Base-by-base conservation (phyloP, 2,113 vertebrate genomes). In the Tricholaema leucomelas region DNA sequence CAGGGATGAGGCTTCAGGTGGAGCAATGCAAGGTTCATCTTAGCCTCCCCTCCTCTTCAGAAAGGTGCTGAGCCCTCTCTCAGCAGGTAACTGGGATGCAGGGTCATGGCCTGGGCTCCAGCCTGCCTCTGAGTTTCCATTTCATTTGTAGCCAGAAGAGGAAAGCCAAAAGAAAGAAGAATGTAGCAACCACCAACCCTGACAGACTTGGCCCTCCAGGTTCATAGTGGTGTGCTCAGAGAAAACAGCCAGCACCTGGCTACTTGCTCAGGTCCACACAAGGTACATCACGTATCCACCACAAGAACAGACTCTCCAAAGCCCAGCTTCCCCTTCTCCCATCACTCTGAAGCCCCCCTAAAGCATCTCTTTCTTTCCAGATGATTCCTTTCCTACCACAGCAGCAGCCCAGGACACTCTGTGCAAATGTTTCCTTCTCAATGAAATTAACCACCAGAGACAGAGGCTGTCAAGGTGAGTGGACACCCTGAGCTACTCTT, bases 241-340 rank as follows among this genome's bases (percentile, higher is more conserved):
- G 52, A 12, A 38, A 9, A 6, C 3, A 54, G 2, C 1, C 0
- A 15, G 63, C 4, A 33, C 20, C 3, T 5, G 48, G 23, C 48
- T 50, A 13, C 52, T 5, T 1, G 21, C 30, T 5, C 1, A 0
- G 27, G 8, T 2, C 4, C 19, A 6, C 55, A 12, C 38, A 0
- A 0, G 7, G 11, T 2, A 24, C 36, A 1, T 52, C 55, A 19
- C 15, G 21, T 1, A 31, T 18, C n/a, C 15, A 24, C 13, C 2
- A 0, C 0, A 11, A 13, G 38, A 54, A 8, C 28, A 15, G 28
- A 46, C 9, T 25, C 52, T 17, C 7, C 8, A 42, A 48, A 35
- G 2, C 55, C 66, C 10, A 6, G 31, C 6, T 1, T 9, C 27
- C 30, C 24, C 54, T 20, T 38, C 48, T 28, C 58, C 3, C 80